Base-by-base conservation (phyloP, 1,140 invertebrate species). In the Drosophila persimilis region DNA sequence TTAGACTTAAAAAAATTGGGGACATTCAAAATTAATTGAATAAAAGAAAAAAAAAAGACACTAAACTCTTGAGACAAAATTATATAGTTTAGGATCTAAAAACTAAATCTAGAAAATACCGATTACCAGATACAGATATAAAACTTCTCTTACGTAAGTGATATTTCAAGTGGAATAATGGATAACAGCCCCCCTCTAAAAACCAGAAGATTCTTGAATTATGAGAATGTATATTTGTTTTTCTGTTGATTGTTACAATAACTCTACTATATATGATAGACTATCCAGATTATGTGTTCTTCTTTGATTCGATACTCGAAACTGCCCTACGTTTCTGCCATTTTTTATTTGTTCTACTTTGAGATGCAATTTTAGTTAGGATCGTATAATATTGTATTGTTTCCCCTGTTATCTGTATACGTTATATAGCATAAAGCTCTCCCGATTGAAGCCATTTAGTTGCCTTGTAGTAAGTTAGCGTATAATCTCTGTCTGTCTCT, bases 401-500 rank as follows among this genome's bases (percentile, higher is more conserved):
- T 76, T 73, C 60, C 7, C 22, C 17, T 74, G 57, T 80, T 71
- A 64, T 24, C 59, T 50, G n/a, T 61, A 47, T 67, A 57, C 48
- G 64, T 78, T 74, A 61, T 11, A 58, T 51, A 85, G 60, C 67
- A 73, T 44, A 59, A 66, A 45, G 31, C 41, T 65, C 73, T 75
- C 61, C 77, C 81, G 55, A 86, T 85, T 86, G 64, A 85, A 85
- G 83, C 89, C 88, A 79, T 90, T 90, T 90, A 90, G 88, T 90
- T 90, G 88, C 88, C 88, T 90, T 90, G 88, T 90, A 90, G 88
- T 88, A 88, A 83, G 77, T 86, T 86, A 86, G 81, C 73, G 15
- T 77, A 58, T 58, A 77, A 73, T 46, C 62, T 13, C 9, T 11
- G 9, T 39, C 58, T 69, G 24, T 26, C 77, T 80, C 72, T 59